These are phyloP conservation scores for Poeciliopsis gracilis DNA, from an alignment of 2,797 vertebrate genomes.

Conservation along the genomic window DNA sequence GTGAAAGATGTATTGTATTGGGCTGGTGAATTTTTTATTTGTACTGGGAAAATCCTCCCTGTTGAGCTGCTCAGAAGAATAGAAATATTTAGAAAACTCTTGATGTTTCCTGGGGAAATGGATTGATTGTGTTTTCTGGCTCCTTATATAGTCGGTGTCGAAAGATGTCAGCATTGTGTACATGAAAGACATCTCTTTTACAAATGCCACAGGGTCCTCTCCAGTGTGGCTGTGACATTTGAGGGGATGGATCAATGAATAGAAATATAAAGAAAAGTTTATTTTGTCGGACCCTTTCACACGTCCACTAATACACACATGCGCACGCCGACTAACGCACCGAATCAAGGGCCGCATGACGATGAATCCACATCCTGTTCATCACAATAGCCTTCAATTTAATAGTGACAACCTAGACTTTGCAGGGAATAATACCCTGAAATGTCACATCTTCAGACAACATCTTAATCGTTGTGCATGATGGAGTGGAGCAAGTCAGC, in stretches of 20 bases:
- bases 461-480: constrained; percentile 45
- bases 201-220: constrained; percentile 27
- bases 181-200: constrained; percentile 36
- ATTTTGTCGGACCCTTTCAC: constrained; percentile 4
- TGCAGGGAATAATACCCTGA: constrained; percentile 35
- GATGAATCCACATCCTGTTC: constrained; percentile 37
- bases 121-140: constrained; percentile 26
- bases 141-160: constrained; percentile 16
- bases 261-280: constrained; percentile 21
- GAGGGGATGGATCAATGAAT: constrained; percentile 25
- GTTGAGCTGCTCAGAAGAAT: constrained; percentile 3
- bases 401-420: constrained; percentile 38
- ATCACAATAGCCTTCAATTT: constrained; percentile 42
- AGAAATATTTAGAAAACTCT: constrained; percentile 7
- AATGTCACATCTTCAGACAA: constrained; percentile 41
- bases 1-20: neutral
- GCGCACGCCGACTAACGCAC: constrained; percentile 3
- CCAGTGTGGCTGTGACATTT: constrained; percentile 36
- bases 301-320: neutral
- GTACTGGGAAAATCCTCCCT: neutral
- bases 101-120: constrained; percentile 19
- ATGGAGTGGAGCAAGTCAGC: constrained; percentile 25
- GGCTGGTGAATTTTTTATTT: neutral
- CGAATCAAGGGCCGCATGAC: constrained; percentile 21
- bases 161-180: constrained; percentile 11